A percentile compares a stretch with the other conserved stretches of the same genome.
Conservation (phyloP, 1,140 invertebrate species). For the Globodera ellingtonae region DNA sequence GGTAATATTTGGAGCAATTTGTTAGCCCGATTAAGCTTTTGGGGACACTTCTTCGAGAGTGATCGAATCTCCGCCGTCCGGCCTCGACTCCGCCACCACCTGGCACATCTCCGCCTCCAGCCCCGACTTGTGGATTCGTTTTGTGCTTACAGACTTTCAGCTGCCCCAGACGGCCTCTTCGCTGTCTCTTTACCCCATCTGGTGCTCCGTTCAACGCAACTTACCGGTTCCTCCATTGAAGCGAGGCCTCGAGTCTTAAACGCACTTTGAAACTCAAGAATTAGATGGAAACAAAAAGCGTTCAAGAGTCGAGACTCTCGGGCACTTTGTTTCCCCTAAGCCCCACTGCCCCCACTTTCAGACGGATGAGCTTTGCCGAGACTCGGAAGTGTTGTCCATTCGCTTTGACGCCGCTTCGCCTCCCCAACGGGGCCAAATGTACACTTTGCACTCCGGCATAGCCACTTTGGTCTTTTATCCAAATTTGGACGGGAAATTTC, state of each 20-base stretch:
- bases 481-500: constrained; percentile 17
- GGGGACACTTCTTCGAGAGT: constrained; percentile 35
- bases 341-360: background rate
- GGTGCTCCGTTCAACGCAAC: constrained; percentile 7
- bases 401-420: constrained; percentile 6
- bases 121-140: constrained; percentile 29
- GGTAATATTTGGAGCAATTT: background rate
- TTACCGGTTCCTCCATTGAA: background rate
- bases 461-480: constrained; percentile 32
- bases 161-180: background rate
- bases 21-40: constrained; percentile 30
- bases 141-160: constrained; percentile 28
- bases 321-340: no score
- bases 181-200: constrained; percentile 7
- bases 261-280: no score
- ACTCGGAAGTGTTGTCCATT: constrained; percentile 1
- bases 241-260: no score
- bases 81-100: background rate
- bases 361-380: background rate
- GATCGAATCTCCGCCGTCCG: constrained; percentile 30
- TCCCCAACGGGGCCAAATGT: constrained; percentile 14
- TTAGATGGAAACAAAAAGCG: no score
- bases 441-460: constrained; percentile 22
- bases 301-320: no score
- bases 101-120: constrained; percentile 31